Evolutionary conservation across 2,888 invertebrate genomes (phyloP).

Genomic region (Drosophila stalkeri): DNA sequence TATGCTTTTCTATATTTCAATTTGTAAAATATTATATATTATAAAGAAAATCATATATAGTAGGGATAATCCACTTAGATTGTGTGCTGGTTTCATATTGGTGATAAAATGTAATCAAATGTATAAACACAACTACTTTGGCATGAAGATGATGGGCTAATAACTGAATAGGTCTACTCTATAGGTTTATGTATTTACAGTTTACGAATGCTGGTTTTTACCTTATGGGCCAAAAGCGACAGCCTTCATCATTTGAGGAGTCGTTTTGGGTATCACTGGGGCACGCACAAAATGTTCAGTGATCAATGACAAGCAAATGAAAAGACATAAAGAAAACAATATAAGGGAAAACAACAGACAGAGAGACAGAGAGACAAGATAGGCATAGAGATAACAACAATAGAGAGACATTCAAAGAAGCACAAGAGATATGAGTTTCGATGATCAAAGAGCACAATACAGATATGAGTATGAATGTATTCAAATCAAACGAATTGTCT

Average conservation of each 20-base stretch:
- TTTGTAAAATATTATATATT: neutral
- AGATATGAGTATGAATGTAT: slow-evolving; percentile 24
- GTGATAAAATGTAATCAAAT: neutral
- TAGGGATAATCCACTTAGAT: neutral
- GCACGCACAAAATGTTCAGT: slow-evolving; percentile 68
- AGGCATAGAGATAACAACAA: slow-evolving; percentile 39
- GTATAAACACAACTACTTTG: neutral
- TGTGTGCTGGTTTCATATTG: neutral
- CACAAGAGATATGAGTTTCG: slow-evolving; percentile 36
- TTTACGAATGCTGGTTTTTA: slow-evolving; percentile 70
- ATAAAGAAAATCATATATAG: neutral
- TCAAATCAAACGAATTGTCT: slow-evolving; percentile 6
- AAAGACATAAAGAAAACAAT: slow-evolving; percentile 37
- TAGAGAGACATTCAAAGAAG: slow-evolving; percentile 47
- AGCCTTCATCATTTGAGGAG: slow-evolving; percentile 82
- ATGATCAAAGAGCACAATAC: slow-evolving; percentile 23
- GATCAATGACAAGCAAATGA: slow-evolving; percentile 77
- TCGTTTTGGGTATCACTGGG: slow-evolving; percentile 77
- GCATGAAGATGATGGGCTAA: neutral
- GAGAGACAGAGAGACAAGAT: slow-evolving; percentile 44
- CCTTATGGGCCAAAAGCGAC: slow-evolving; percentile 85
- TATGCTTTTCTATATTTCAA: neutral
- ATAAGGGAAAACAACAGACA: slow-evolving; percentile 10
- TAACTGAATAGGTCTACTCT: neutral
- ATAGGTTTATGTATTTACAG: neutral